Percentiles rank a stretch among this genome's conserved stretches.
phyloP scores from a whole-genome alignment of 2,797 vertebrate species.

The Salmo trutta region DNA sequence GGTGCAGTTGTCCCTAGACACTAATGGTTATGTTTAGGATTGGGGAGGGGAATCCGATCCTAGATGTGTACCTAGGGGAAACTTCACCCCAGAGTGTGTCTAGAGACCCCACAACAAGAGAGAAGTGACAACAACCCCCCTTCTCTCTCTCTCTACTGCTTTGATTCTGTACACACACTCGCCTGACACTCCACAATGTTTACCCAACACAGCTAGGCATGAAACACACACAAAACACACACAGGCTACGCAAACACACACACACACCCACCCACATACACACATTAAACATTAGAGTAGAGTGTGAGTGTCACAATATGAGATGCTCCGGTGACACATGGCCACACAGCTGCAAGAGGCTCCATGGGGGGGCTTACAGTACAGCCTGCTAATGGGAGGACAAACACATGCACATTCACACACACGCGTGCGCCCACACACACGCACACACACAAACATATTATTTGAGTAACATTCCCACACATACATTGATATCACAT shows the following conservation, averaged over 20 bases:
- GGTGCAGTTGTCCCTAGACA: too few species aligned
- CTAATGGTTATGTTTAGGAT: too few species aligned
- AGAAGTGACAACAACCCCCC: neutral
- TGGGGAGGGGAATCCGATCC: too few species aligned
- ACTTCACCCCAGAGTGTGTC: too few species aligned
- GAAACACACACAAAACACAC: slow-evolving; percentile 29
- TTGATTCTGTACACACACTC: slow-evolving; percentile 6
- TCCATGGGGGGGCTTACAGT: slow-evolving; percentile 19
- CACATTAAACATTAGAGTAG: neutral
- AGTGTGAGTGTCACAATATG: neutral
- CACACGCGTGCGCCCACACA: neutral
- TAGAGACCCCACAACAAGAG: too few species aligned
- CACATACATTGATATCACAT: neutral
- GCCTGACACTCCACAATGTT: slow-evolving; percentile 31
- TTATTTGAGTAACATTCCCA: too few species aligned
- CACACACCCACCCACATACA: slow-evolving; percentile 19
- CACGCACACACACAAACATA: slow-evolving; percentile 9
- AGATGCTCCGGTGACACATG: slow-evolving; percentile 18
- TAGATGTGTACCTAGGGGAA: too few species aligned
- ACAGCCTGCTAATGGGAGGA: slow-evolving; percentile 9
- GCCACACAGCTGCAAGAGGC: slow-evolving; percentile 33
- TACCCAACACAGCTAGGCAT: slow-evolving; percentile 25
- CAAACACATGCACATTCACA: neutral
- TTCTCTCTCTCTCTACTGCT: neutral
- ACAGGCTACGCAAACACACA: slow-evolving; percentile 1